These are phyloP conservation scores for Drosophila pegasa DNA, from an alignment of 2,888 invertebrate species.

Conservation along the genomic window DNA sequence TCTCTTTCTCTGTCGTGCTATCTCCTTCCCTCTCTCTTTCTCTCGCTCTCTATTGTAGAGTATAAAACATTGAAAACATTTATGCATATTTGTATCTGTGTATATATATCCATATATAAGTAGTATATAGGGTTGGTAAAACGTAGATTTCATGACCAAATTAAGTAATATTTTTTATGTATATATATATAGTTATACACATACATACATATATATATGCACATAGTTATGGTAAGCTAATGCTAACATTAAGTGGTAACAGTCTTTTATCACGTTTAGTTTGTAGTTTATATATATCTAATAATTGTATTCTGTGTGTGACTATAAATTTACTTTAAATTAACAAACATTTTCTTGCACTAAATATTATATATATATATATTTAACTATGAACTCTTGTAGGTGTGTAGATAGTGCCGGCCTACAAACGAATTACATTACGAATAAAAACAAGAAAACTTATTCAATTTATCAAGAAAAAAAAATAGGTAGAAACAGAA, in stretches of 20 bases:
- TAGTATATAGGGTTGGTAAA: constrained; percentile 23
- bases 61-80: constrained; percentile 53
- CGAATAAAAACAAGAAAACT: constrained; percentile 5
- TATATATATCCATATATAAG: background rate
- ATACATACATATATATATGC: constrained; percentile 1
- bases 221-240: constrained; percentile 29
- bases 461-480: background rate
- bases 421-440: constrained; percentile 10
- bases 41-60: constrained; percentile 23
- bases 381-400: constrained; percentile 37
- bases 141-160: constrained; percentile 41
- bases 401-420: constrained; percentile 5
- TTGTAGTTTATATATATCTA: constrained; percentile 39
- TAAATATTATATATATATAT: constrained; percentile 40
- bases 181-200: constrained; percentile 34
- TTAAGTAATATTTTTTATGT: constrained; percentile 33
- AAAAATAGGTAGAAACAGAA: constrained; percentile 5
- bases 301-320: constrained; percentile 44
- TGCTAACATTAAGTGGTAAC: constrained; percentile 68
- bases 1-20: background rate
- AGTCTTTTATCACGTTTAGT: constrained; percentile 82
- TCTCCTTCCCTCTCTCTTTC: background rate
- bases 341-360: constrained; percentile 54
- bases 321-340: constrained; percentile 44
- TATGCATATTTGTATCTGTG: constrained; percentile 10